Base-by-base conservation (phyloP, 2,888 invertebrate genomes). In the Fragum sueziense region DNA sequence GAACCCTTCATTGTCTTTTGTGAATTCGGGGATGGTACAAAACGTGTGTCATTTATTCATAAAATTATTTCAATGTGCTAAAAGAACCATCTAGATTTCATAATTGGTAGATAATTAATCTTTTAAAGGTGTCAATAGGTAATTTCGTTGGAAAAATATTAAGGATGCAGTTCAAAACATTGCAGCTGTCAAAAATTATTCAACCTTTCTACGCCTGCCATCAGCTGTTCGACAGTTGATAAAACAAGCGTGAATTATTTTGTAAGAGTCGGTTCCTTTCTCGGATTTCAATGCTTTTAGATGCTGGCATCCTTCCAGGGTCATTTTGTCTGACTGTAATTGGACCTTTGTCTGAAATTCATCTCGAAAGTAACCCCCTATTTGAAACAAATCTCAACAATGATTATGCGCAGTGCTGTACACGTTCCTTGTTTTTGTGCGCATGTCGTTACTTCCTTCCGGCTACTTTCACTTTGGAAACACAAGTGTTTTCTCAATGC, bases 161-260 rank as follows among this genome's bases (percentile, higher is more conserved):
- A 2, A 47, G 17, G 47, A 47, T 47, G 47, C 47, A 47, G 17
- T 2, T 20, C 20, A 47, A 14, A 47, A 47, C 14, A 14, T 20
- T 2, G 22, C 77, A 78, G 73, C 75, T 77, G 74, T 67, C 71
- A 68, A 68, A 69, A 41, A 57, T 57, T 41, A 22, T 22, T 76
- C 79, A 92, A 97, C 97, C 96, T 97, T 97, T 90, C 96, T 95
- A 93, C 95, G 95, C 89, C 97, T 95, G 86, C 96, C 96, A 94
- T 96, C 96, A 88, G 95, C 95, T 82, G 96, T 96, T 74, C 96
- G 95, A 93, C 97, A 96, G 85, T 97, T 95, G 67, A 93, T 90
- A 93, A 98, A 97, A 94, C 96, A 97, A 85, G 96, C 96, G 94
- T 97, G 97, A 89, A 98, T 96, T 89, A 97, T 95, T 94, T 95